phyloP scores from a whole-genome alignment of 2,888 invertebrate genomes.

The Trichopoda pennipes region DNA sequence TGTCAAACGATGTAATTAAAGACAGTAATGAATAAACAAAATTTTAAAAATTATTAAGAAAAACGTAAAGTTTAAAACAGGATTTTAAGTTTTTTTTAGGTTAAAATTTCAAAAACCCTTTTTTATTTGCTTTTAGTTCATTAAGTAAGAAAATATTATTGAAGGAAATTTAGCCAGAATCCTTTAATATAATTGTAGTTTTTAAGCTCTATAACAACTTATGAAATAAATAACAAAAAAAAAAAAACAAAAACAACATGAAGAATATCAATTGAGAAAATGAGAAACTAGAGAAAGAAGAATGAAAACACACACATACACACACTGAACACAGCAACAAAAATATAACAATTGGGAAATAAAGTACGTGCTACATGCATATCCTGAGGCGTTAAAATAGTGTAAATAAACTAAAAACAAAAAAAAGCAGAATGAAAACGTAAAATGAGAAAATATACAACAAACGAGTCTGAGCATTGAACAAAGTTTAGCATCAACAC shows the following conservation, averaged over 20 bases:
- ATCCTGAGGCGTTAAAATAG: constrained; percentile 68
- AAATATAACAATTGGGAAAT: constrained; percentile 67
- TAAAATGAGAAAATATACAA: constrained; percentile 27
- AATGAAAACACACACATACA: neutral
- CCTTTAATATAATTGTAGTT: constrained; percentile 53
- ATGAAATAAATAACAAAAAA: constrained; percentile 38
- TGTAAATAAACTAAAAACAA: constrained; percentile 66
- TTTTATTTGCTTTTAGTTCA: constrained; percentile 31
- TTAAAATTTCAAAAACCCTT: neutral
- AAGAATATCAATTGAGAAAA: constrained; percentile 28
- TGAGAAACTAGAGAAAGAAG: constrained; percentile 4
- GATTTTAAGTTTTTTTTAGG: too few relatives aligned
- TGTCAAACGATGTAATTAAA: too few relatives aligned
- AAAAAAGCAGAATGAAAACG: constrained; percentile 9
- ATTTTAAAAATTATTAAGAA: too few relatives aligned
- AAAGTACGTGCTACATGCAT: constrained; percentile 68
- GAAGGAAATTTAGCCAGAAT: constrained; percentile 54
- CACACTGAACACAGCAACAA: constrained; percentile 35
- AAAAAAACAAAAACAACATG: constrained; percentile 22
- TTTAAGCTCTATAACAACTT: constrained; percentile 51
- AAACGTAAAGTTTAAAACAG: too few relatives aligned
- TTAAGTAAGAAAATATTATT: constrained; percentile 60
- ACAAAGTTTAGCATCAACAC: constrained; percentile 53
- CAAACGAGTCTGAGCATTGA: constrained; percentile 43
- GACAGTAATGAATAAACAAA: too few relatives aligned